Evolutionary conservation across 2,113 vertebrate species (phyloP).

Genomic region (Nicator chloris): DNA sequence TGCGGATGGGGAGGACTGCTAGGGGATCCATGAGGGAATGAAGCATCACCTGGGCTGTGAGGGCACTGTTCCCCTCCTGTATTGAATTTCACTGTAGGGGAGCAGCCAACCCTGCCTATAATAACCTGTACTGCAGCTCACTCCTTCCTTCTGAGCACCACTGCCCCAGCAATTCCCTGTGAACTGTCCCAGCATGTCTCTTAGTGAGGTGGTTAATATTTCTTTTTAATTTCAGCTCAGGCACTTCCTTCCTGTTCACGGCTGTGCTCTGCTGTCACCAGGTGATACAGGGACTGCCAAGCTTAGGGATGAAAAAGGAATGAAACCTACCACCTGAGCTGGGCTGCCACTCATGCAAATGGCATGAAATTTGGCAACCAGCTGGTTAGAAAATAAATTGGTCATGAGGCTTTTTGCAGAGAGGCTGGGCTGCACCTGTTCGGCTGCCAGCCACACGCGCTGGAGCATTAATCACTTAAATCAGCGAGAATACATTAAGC

Average conservation of each 20-base stretch:
- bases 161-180: background rate
- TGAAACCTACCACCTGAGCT: background rate
- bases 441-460: background rate
- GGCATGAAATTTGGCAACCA: background rate
- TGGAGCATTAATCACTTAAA: constrained; percentile 59
- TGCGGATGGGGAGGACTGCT: background rate
- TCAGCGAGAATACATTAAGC: constrained; percentile 58
- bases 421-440: constrained; percentile 44
- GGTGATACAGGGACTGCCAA: background rate
- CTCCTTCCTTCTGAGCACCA: background rate
- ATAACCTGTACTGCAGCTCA: fast-evolving
- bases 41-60: background rate
- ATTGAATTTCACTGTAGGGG: too few relatives aligned
- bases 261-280: background rate
- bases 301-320: background rate
- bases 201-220: background rate
- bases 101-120: background rate
- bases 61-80: fast-evolving
- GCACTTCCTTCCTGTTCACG: background rate
- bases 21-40: background rate
- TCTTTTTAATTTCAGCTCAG: background rate
- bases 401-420: background rate
- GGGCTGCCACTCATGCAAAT: background rate
- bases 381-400: constrained; percentile 3
- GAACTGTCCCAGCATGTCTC: background rate